Percentiles rank a stretch among this genome's conserved stretches.
phyloP scores from a whole-genome alignment of 2,888 invertebrate genomes.

The Dascillus cervinus region DNA sequence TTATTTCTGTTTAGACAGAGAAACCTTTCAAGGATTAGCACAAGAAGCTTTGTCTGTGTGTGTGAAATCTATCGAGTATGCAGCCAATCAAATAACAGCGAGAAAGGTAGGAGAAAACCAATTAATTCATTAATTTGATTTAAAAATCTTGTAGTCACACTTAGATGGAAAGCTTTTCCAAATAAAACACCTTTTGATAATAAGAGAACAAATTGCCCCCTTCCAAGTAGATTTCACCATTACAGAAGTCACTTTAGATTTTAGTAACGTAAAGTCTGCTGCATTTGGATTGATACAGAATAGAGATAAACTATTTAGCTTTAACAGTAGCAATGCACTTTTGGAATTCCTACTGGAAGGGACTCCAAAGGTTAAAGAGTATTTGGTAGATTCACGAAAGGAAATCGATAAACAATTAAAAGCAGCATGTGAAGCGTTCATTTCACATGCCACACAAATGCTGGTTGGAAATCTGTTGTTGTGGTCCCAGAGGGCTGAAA shows the following conservation, averaged over 20 bases:
- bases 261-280: constrained; percentile 84
- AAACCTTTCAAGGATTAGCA: constrained; percentile 93
- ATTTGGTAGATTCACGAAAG: constrained; percentile 88
- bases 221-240: constrained; percentile 93
- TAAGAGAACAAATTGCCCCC: constrained; percentile 96
- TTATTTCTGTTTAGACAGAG: constrained; percentile 85
- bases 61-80: constrained; percentile 79
- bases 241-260: constrained; percentile 89
- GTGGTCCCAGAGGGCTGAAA: constrained; percentile 66
- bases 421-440: constrained; percentile 81
- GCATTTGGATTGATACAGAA: constrained; percentile 70
- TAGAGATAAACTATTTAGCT: constrained; percentile 71
- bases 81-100: constrained; percentile 69
- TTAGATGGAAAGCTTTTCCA: constrained; percentile 96
- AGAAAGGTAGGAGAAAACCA: constrained; percentile 49
- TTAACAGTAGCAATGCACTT: constrained; percentile 81
- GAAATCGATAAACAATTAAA: constrained; percentile 93
- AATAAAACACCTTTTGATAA: constrained; percentile 93
- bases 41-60: constrained; percentile 93
- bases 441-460: constrained; percentile 66
- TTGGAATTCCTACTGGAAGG: constrained; percentile 89
- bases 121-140: constrained; percentile 15
- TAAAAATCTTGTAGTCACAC: constrained; percentile 57
- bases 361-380: constrained; percentile 88
- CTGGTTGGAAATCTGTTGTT: constrained; percentile 66